Base-by-base conservation (phyloP, 2,888 invertebrate species). In the Disparrhopalites patrizii region DNA sequence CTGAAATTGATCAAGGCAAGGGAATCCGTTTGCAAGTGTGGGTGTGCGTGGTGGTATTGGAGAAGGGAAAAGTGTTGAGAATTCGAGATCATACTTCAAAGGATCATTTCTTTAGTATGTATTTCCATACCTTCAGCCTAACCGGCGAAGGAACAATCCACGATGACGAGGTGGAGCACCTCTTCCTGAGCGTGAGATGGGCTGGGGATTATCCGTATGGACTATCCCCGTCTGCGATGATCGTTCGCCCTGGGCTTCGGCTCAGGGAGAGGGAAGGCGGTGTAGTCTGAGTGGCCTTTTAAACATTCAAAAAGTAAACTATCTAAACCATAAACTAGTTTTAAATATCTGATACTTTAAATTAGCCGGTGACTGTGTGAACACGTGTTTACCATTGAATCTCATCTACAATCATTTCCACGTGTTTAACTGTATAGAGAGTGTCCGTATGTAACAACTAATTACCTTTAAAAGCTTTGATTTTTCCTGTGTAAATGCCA, bases 71-170 rank as follows among this genome's bases (percentile, higher is more conserved):
- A 47, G 23, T 20, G 23, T 3, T 10, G 13, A 18, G 23, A 58
- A 20, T 43, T 68, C 18, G 68, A 70, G 68, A 68, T 68, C 66
- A 70, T 70, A 70, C 70, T 70, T 70, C 68, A 70, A 66, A 70
- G 70, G 66, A 68, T 70, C 68, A 70, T 70, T 70, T 70, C 70
- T 70, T 66, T 66, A 68, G 70, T 70, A 64, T 70, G 70, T 52
- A 50, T 60, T 51, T 55, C 57, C 65, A 63, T 67, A 71, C 69
- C 73, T 70, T 70, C 65, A 69, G 69, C 73, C 71, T 69, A 27
- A 28, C 54, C 33, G 73, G 73, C 73, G 70, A 73, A 73, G 73
- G 73, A 70, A 71, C 70, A 73, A 71, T 65, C 71, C 70, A 69
- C 73, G 73, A 71, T 70, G 73, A 73, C 36, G 73, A 71, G 70